A percentile compares a stretch with the other conserved stretches of the same genome.
These are phyloP conservation scores for Malurus melanocephalus DNA, from an alignment of 2,113 vertebrate genomes.

Conservation along the genomic window DNA sequence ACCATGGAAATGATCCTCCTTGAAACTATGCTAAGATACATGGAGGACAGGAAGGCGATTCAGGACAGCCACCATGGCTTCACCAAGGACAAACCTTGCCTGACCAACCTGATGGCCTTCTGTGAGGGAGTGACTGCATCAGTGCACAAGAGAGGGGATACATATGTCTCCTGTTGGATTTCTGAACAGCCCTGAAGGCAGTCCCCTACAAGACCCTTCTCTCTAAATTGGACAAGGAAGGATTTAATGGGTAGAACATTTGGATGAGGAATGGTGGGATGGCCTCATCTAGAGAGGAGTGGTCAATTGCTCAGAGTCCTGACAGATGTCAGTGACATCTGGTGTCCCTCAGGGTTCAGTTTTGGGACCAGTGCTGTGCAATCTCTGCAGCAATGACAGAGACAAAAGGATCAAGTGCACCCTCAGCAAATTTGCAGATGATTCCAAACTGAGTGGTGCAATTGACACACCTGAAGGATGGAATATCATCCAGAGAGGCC, in stretches of 20 bases:
- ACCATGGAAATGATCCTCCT: neutral
- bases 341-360: neutral
- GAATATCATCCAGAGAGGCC: neutral
- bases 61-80: fast-evolving
- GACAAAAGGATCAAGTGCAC: neutral
- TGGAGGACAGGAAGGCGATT: neutral
- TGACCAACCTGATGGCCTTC: neutral
- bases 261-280: neutral
- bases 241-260: neutral
- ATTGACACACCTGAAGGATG: neutral
- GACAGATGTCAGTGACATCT: too few species aligned
- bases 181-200: neutral
- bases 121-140: neutral
- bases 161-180: neutral
- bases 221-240: neutral
- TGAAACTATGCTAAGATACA: neutral
- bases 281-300: fast-evolving
- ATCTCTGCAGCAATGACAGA: neutral
- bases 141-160: neutral
- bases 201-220: fast-evolving
- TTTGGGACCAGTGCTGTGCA: neutral
- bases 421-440: neutral
- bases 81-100: neutral
- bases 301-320: neutral
- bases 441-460: neutral